These are phyloP conservation scores for Phenganax stokvisi DNA, from an alignment of 92 coral and sea anemone species.

Conservation along the genomic window DNA sequence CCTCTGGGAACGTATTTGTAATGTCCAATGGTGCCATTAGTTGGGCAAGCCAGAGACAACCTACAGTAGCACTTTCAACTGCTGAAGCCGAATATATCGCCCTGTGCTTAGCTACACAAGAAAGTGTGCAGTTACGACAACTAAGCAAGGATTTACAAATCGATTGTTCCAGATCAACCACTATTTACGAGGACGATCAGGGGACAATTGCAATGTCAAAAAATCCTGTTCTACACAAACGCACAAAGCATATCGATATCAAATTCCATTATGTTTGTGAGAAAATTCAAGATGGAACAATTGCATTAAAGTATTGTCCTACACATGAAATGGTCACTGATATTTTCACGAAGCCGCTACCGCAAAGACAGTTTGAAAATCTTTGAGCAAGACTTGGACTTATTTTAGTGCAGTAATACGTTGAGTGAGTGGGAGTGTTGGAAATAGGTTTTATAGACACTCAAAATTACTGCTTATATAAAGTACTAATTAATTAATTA, in stretches of 20 bases:
- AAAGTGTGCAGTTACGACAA: background rate
- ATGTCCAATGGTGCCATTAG: conserved; percentile 18
- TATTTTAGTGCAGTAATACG: conserved; percentile 1
- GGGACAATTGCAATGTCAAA: conserved; percentile 1
- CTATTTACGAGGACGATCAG: background rate
- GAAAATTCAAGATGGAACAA: conserved; percentile 5
- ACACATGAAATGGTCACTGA: background rate
- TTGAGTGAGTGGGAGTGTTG: conserved; percentile 20
- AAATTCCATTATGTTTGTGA: background rate
- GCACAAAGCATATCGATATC: conserved; percentile 17
- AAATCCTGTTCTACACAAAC: conserved; percentile 10
- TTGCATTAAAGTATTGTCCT: no score
- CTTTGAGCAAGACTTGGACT: no score
- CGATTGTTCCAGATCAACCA: conserved; percentile 1
- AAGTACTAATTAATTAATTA: no score
- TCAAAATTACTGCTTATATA: background rate
- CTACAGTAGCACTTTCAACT: conserved; percentile 9
- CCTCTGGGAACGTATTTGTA: conserved; percentile 8
- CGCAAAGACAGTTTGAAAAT: no score
- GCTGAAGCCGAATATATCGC: conserved; percentile 3
- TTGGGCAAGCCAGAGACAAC: conserved; percentile 21
- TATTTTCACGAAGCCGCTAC: background rate
- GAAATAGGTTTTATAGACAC: background rate
- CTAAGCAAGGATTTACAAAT: background rate
- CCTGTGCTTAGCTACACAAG: background rate